Percentiles rank a stretch among this genome's conserved stretches.
phyloP scores from a whole-genome alignment of 2,888 invertebrate species.

The Drosophila borborema region DNA sequence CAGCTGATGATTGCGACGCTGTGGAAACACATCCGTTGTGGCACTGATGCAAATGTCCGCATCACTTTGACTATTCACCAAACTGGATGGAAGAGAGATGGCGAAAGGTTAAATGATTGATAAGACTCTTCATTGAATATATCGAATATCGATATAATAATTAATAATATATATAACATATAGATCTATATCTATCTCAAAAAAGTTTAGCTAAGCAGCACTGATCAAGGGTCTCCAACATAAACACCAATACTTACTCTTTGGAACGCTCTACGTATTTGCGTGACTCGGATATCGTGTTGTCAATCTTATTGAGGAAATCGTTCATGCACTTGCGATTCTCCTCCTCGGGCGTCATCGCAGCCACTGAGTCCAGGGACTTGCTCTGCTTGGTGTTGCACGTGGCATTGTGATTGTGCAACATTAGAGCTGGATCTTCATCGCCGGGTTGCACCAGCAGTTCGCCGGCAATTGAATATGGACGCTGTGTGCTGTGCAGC shows the following conservation, averaged over 20 bases:
- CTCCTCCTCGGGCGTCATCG: slow-evolving; percentile 89
- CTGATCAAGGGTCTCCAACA: not conserved
- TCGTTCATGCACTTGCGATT: slow-evolving; percentile 91
- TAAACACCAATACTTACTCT: slow-evolving; percentile 88
- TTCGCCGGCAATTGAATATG: slow-evolving; percentile 87
- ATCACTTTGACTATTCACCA: slow-evolving; percentile 83
- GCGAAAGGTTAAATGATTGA: not conserved
- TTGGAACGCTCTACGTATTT: slow-evolving; percentile 93
- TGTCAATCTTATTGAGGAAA: slow-evolving; percentile 93
- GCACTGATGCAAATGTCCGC: slow-evolving; percentile 79
- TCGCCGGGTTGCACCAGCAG: slow-evolving; percentile 72
- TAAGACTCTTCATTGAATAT: not conserved
- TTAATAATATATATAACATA: not conserved
- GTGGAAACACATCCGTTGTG: slow-evolving; percentile 76
- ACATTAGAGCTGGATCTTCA: slow-evolving; percentile 67
- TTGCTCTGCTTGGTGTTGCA: slow-evolving; percentile 83
- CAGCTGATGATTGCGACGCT: slow-evolving; percentile 76
- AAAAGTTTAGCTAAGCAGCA: not conserved
- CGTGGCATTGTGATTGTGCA: slow-evolving; percentile 63
- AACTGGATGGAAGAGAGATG: slow-evolving; percentile 50
- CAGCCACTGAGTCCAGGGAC: slow-evolving; percentile 86
- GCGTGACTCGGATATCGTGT: slow-evolving; percentile 93
- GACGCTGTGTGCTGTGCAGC: slow-evolving; percentile 85
- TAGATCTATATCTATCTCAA: not conserved
- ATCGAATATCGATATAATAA: too few relatives aligned